Evolutionary conservation across 2,797 vertebrate genomes (phyloP).

Genomic region (Scolopax bukidnonensis): DNA sequence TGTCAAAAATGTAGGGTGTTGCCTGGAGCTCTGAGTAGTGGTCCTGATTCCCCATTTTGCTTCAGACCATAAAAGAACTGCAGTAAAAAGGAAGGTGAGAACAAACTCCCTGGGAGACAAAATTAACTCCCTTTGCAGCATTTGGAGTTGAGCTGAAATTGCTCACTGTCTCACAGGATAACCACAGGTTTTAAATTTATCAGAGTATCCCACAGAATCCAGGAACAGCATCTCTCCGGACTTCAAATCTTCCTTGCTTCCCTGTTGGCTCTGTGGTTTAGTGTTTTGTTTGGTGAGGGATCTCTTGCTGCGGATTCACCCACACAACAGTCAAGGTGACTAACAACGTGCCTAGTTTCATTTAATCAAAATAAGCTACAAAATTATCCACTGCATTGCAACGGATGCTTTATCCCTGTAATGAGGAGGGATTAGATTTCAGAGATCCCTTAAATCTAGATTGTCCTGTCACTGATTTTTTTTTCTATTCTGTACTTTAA

Average conservation of each 20-base stretch:
- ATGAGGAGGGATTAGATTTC: neutral
- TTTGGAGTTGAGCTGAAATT: neutral
- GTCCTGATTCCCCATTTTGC: neutral
- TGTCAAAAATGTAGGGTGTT: neutral
- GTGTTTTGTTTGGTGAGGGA: neutral
- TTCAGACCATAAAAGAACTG: neutral
- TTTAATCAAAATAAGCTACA: neutral
- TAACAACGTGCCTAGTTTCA: neutral
- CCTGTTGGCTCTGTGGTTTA: neutral
- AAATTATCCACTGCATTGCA: neutral
- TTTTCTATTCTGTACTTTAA: neutral
- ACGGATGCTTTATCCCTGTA: neutral
- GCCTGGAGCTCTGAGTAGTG: neutral
- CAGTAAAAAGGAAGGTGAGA: neutral
- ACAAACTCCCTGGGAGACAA: neutral
- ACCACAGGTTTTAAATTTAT: neutral
- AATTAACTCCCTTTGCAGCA: neutral
- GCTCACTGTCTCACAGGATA: neutral
- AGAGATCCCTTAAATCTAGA: neutral
- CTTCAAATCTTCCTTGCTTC: neutral
- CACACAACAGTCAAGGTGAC: neutral
- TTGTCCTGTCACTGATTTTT: neutral
- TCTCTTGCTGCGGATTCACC: neutral
- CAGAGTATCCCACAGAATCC: neutral
- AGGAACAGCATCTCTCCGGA: neutral